phyloP scores from a whole-genome alignment of 2,888 invertebrate genomes.

The Embidobia sp. region DNA sequence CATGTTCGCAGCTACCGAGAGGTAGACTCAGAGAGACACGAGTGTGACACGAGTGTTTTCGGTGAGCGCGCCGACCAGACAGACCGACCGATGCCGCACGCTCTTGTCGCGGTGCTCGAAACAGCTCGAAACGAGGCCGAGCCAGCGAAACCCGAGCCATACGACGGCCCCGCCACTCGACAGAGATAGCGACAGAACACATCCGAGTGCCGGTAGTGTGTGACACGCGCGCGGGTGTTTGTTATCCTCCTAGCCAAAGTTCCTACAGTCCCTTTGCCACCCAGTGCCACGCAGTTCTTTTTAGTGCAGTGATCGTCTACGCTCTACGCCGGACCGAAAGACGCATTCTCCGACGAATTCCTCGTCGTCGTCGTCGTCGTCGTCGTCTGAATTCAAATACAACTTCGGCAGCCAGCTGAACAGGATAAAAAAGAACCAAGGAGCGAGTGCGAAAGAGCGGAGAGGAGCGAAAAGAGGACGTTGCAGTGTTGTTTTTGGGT shows the following conservation, averaged over 20 bases:
- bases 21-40: constrained; percentile 65
- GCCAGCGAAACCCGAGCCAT: constrained; percentile 10
- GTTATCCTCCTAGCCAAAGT: not conserved
- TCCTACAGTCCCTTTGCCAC: not conserved
- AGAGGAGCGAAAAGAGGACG: not conserved
- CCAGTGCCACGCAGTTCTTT: constrained; percentile 13
- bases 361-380: too few relatives aligned
- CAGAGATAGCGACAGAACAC: constrained; percentile 31
- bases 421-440: not conserved
- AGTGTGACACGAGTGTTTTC: too few relatives aligned
- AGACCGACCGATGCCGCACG: constrained; percentile 44
- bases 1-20: constrained; percentile 78
- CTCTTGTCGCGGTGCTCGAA: constrained; percentile 27
- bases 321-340: too few relatives aligned
- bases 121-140: constrained; percentile 22
- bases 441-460: not conserved
- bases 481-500: constrained; percentile 15
- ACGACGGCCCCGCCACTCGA: not conserved
- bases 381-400: too few relatives aligned
- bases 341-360: too few relatives aligned
- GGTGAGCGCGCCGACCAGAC: constrained; percentile 34
- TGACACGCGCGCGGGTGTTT: constrained; percentile 44
- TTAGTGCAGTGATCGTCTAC: constrained; percentile 7
- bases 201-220: constrained; percentile 46
- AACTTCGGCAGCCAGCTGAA: too few relatives aligned